These are phyloP conservation scores for Sthenelais limicola DNA, from an alignment of 2,888 invertebrate species.

Conservation along the genomic window DNA sequence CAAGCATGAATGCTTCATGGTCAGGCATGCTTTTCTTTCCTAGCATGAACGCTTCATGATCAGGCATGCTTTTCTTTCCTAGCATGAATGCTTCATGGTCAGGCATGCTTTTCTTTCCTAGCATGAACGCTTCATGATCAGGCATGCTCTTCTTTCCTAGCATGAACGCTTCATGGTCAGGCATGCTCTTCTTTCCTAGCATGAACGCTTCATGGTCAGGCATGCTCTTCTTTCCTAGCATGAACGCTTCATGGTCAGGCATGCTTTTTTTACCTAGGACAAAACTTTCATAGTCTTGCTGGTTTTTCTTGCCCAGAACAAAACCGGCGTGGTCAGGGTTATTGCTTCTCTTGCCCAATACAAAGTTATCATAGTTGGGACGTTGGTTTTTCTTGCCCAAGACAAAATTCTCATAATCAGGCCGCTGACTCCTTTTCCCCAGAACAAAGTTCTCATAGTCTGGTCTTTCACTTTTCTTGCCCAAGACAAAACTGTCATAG, in stretches of 20 bases:
- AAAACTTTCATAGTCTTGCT: constrained; percentile 4
- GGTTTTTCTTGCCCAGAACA: constrained; percentile 34
- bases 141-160: constrained; percentile 20
- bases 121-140: background rate
- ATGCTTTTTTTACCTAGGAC: background rate
- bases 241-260: background rate
- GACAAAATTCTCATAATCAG: background rate
- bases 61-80: constrained; percentile 12
- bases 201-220: background rate
- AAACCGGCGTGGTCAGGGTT: constrained; percentile 15
- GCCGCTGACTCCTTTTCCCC: background rate
- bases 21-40: background rate
- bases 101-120: background rate
- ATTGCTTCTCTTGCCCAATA: constrained; percentile 14
- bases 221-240: background rate
- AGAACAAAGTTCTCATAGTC: background rate
- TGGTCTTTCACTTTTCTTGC: background rate
- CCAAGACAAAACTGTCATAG: background rate
- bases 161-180: background rate
- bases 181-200: constrained; percentile 3
- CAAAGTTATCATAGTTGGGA: constrained; percentile 4
- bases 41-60: background rate
- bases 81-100: background rate
- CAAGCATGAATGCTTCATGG: background rate
- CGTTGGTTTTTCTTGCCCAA: constrained; percentile 11